These are phyloP conservation scores for Podabrus alpinus DNA, from an alignment of 2,888 invertebrate species.

Conservation along the genomic window DNA sequence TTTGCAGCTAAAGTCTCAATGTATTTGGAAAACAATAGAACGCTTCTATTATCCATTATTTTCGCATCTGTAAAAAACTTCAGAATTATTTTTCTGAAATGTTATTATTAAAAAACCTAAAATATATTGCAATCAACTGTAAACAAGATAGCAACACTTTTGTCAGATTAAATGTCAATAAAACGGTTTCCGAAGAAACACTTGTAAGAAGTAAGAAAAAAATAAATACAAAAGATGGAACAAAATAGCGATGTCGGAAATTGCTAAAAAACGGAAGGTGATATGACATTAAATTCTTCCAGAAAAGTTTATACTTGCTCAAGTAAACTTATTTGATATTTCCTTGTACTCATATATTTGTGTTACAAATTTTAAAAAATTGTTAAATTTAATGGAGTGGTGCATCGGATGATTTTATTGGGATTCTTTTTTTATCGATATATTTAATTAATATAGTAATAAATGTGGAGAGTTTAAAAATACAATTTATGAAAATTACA, in stretches of 20 bases:
- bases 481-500: no score
- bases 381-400: background rate
- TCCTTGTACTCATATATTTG: background rate
- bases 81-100: background rate
- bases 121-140: background rate
- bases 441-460: no score
- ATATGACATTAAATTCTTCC: slow-evolving; percentile 12
- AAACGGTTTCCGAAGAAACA: background rate
- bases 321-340: background rate
- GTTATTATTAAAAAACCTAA: background rate
- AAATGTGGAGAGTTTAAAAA: no score
- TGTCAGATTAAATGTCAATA: slow-evolving; percentile 3
- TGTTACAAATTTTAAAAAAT: background rate
- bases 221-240: slow-evolving; percentile 6
- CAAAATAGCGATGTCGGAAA: slow-evolving; percentile 6
- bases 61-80: background rate
- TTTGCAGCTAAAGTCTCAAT: background rate
- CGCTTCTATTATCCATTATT: background rate
- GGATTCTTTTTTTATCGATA: background rate
- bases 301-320: background rate
- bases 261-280: slow-evolving; percentile 8
- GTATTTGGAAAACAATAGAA: background rate
- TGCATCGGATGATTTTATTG: no score
- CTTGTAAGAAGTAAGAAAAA: background rate
- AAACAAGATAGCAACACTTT: slow-evolving; percentile 1